Evolutionary conservation across 2,797 vertebrate species (phyloP).

Genomic region (Pogonophryne albipinna): DNA sequence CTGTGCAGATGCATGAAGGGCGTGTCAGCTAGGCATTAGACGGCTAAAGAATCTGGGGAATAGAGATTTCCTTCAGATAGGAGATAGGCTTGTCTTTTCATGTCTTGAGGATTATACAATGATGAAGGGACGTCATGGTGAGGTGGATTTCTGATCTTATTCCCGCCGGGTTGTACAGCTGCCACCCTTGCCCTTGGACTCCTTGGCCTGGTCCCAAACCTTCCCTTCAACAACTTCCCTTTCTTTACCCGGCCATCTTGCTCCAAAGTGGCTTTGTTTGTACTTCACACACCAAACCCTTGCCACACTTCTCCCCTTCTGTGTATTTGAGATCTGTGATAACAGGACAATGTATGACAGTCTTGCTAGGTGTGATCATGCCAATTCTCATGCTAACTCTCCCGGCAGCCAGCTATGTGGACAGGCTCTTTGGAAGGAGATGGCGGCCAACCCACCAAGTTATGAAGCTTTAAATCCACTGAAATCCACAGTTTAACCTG

Average conservation of each 20-base stretch:
- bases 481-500: slow-evolving; percentile 27
- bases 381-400: slow-evolving; percentile 66
- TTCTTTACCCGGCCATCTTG: slow-evolving; percentile 5
- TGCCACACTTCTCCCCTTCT: slow-evolving; percentile 27
- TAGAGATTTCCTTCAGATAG: slow-evolving; percentile 73
- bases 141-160: slow-evolving; percentile 73
- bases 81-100: slow-evolving; percentile 72
- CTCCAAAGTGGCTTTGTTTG: slow-evolving; percentile 37
- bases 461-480: slow-evolving; percentile 33
- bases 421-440: slow-evolving; percentile 32
- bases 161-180: slow-evolving; percentile 52
- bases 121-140: slow-evolving; percentile 72
- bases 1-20: slow-evolving; percentile 63
- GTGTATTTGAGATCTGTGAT: slow-evolving; percentile 56
- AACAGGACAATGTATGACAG: slow-evolving; percentile 56
- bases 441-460: slow-evolving; percentile 10
- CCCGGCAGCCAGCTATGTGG: slow-evolving; percentile 53
- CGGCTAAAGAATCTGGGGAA: slow-evolving; percentile 57
- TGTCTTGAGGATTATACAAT: slow-evolving; percentile 74
- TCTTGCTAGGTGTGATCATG: slow-evolving; percentile 70
- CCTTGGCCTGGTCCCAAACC: slow-evolving; percentile 47
- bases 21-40: slow-evolving; percentile 64
- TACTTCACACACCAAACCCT: slow-evolving; percentile 29
- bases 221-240: slow-evolving; percentile 12
- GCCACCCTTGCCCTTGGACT: slow-evolving; percentile 67